Base-by-base conservation (phyloP, 1,140 invertebrate genomes). In the Eriosoma lanigerum region DNA sequence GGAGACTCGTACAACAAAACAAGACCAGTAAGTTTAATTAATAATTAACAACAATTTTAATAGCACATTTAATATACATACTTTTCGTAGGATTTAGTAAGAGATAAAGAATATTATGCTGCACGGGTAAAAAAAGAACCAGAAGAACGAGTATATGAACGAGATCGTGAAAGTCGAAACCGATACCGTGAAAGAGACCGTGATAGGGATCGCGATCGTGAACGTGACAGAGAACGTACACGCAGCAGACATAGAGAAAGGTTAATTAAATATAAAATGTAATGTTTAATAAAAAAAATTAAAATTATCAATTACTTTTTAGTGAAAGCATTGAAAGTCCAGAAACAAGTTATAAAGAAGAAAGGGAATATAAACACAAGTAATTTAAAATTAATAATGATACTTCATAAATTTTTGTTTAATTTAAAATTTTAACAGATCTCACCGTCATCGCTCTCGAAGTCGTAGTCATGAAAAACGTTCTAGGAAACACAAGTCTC, bases 401-500 rank as follows among this genome's bases (percentile, higher is more conserved):
- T 60, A 21, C 13, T 52, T 50, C 9, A 32, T 13, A 52, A n/a
- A 50, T 50, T 70, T 72, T 68, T 80, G 75, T 58, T 60, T 29
- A 21, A 32, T 62, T 52, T 60, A 48, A n/a, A 66, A 52, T 62
- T 52, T 80, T 38, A 73, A 73, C 21, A 81, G 81, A 46, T 68
- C 82, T 66, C 83, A 82, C 81, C 83, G 83, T 46, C 83, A 83
- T 81, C 75, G 84, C 26, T 83, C 84, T 12, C 62, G 83, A 54
- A 83, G 83, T 50, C 72, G 84, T 64, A 83, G 82, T 78, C 81
- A 82, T 48, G 83, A 84, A 58, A 73, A 83, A 58, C 82, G 83
- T 66, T 81, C 78, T 15, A 81, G 84, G 17, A 84, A 84, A 80
- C 84, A 84, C 64, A 84, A 84, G 58, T 83, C 83, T 78, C 75